Evolutionary conservation across 30 jellyfish, hydroid and myxozoan species (phyloP).

Genomic region (Aurelia coerulea): DNA sequence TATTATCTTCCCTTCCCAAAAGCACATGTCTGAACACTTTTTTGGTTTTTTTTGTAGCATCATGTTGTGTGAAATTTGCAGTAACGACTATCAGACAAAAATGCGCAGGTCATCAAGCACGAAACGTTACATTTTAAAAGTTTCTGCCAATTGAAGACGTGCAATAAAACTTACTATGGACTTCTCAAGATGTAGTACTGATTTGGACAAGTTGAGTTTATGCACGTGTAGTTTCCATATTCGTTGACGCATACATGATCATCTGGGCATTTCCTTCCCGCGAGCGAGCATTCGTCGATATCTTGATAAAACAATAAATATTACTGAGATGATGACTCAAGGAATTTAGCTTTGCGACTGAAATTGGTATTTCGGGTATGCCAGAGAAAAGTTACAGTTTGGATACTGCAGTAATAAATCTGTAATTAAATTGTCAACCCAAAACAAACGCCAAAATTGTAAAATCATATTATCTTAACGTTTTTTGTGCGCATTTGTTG

Average conservation of each 20-base stretch:
- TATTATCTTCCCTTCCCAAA: too few species aligned
- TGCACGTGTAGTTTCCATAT: conserved; percentile 67
- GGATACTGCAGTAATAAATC: too few species aligned
- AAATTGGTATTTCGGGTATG: not conserved
- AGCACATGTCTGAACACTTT: too few species aligned
- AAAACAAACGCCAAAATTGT: too few species aligned
- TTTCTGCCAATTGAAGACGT: not conserved
- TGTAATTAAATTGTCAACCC: too few species aligned
- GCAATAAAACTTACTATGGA: conserved; percentile 49
- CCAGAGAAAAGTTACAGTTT: not conserved
- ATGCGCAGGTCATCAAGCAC: too few species aligned
- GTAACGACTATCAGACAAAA: not conserved
- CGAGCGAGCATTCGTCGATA: conserved; percentile 52
- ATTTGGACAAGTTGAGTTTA: conserved; percentile 66
- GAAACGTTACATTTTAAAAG: too few species aligned
- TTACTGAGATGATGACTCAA: too few species aligned
- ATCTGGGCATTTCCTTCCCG: conserved; percentile 48
- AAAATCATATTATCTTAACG: too few species aligned
- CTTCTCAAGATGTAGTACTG: conserved; percentile 63
- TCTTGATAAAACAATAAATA: conserved; percentile 6
- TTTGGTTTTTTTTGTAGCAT: too few species aligned
- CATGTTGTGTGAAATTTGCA: too few species aligned
- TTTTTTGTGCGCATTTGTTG: too few species aligned
- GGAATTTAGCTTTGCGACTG: not conserved
- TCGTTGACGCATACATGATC: conserved; percentile 62